These are phyloP conservation scores for Aythya baeri DNA, from an alignment of 2,113 vertebrate genomes.

Conservation along the genomic window DNA sequence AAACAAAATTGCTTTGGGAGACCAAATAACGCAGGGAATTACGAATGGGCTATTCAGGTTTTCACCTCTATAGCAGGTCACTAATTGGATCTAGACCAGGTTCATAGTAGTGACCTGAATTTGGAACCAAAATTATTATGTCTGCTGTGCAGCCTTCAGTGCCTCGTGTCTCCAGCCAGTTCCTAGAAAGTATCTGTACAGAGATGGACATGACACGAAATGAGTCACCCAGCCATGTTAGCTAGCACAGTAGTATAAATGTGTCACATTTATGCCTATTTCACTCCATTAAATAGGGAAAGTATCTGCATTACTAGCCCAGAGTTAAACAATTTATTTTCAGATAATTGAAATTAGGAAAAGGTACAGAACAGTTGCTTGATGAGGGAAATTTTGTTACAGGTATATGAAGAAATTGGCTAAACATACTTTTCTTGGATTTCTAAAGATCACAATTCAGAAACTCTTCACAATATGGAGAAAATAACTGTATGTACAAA, in stretches of 20 bases:
- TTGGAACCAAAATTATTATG: slow-evolving; percentile 30
- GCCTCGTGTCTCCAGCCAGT: not conserved
- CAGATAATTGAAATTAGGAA: not conserved
- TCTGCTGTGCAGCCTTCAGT: not conserved
- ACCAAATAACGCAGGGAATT: slow-evolving; percentile 57
- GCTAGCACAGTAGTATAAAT: not conserved
- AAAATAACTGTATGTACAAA: not conserved
- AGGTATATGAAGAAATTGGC: not conserved
- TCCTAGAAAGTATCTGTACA: not conserved
- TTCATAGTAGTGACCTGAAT: slow-evolving; percentile 32
- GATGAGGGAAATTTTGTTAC: not conserved
- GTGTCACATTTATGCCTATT: not conserved
- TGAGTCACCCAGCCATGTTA: not conserved
- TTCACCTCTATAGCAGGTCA: slow-evolving; percentile 58
- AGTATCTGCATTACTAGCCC: not conserved
- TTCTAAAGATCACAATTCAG: not conserved
- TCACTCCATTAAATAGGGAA: not conserved
- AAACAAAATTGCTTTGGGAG: slow-evolving; percentile 73
- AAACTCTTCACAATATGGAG: not conserved
- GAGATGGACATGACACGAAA: not conserved
- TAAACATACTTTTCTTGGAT: not conserved
- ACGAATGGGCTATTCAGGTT: slow-evolving; percentile 32
- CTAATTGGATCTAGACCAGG: slow-evolving; percentile 63
- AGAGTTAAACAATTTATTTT: not conserved
- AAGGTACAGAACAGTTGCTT: not conserved